Evolutionary conservation across 37 sponge, comb jelly and placozoan genomes (phyloP).

Genomic region (Theonella swinhoei): DNA sequence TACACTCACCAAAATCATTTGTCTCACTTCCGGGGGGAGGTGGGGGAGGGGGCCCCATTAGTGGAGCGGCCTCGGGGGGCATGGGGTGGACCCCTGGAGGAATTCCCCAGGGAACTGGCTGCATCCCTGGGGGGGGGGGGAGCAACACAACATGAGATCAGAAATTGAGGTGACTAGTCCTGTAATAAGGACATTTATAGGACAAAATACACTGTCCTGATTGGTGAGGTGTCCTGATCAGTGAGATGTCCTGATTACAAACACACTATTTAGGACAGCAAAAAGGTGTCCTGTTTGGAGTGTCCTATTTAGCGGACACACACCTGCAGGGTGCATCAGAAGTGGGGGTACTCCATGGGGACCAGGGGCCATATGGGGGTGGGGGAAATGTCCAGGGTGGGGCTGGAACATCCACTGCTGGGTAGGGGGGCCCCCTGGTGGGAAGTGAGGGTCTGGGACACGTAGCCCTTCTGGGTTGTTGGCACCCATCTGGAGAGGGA

Average conservation of each 20-base stretch:
- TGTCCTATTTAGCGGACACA: no score
- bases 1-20: no score
- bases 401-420: background rate
- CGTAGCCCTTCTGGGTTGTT: background rate
- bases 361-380: background rate
- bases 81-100: background rate
- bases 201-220: no score
- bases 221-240: no score
- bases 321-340: background rate
- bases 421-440: background rate
- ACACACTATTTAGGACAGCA: no score
- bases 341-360: background rate
- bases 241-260: no score
- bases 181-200: no score
- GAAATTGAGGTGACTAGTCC: no score
- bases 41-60: background rate
- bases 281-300: no score
- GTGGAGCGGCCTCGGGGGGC: background rate
- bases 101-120: background rate
- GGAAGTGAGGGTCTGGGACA: background rate
- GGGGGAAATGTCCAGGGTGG: background rate
- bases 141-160: background rate
- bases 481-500: background rate
- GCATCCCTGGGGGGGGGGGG: background rate
- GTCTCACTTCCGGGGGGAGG: background rate